Evolutionary conservation across 1,140 invertebrate species (phyloP), one percentile per base, ranked within the genome.

Genomic region (Saccostrea glomerata): DNA sequence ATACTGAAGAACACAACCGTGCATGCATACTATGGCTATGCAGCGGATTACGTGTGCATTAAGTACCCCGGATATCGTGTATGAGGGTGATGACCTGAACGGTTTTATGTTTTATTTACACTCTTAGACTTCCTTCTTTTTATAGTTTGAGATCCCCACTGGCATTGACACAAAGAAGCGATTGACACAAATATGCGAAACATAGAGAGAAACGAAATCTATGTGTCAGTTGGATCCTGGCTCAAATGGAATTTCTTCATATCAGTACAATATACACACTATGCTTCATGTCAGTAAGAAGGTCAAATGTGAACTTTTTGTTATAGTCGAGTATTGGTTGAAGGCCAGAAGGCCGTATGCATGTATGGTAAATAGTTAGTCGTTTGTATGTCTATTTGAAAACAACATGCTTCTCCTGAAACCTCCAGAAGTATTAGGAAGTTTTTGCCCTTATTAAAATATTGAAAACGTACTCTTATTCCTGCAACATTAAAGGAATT

Each of bases 21-120:
- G 70, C 70, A 77, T 77, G 70, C 25, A 77, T 11, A 77, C 70
- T 77, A 30, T 11, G 11, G 70, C 70, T 77, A 77, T 36, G 70
- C 70, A 15, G 70, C 23, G 70, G 70, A 77, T 77, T 77, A 77
- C 25, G 15, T 77, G 25, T 25, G 70, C 70, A 77, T 77, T 77
- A 77, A 36, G 70, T 77, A 77, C 70, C 70, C 70, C 70, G 70
- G 70, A 77, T 77, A 77, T 77, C 70, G 70, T 30, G 15, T 30
- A 77, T 77, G 9, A 36, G 70, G 70, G 70, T 77, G 70, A 30
- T 77, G 70, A 77, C 70, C 70, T 77, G 25, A 77, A 25, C 70
- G 25, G 70, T 25, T 77, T 77, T 77, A 77, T 77, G 70, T 77
- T 77, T 77, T 77, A 77, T 77, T 77, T 77, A 36, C 70, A 77